Percentiles rank a stretch among this genome's conserved stretches.
These are phyloP conservation scores for Zosterops borbonicus DNA, from an alignment of 2,113 vertebrate genomes.

Conservation along the genomic window DNA sequence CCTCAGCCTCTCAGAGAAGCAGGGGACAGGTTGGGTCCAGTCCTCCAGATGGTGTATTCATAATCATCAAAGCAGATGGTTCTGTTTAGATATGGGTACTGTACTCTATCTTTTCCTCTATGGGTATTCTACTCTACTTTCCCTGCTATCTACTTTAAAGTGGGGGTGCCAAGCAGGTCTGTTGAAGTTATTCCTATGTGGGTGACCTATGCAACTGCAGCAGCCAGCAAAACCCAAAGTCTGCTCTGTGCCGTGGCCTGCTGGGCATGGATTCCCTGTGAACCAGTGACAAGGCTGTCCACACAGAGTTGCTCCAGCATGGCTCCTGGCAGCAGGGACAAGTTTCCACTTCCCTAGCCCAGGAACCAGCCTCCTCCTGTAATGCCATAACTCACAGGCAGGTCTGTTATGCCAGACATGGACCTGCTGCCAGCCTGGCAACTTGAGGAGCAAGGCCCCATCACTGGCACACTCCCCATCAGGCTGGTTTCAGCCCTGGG, in stretches of 20 bases:
- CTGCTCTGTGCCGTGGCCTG: neutral
- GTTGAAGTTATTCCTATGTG: neutral
- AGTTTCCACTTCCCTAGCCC: neutral
- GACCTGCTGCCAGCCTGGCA: neutral
- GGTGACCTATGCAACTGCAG: neutral
- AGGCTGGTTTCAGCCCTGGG: neutral
- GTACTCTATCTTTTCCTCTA: neutral
- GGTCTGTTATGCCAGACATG: neutral
- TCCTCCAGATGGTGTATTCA: neutral
- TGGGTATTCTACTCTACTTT: neutral
- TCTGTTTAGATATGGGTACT: slow-evolving; percentile 8
- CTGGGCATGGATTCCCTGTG: neutral
- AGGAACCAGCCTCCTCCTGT: neutral
- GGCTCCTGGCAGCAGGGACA: neutral
- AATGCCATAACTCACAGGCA: neutral
- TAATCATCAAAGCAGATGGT: slow-evolving; percentile 38
- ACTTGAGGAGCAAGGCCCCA: neutral
- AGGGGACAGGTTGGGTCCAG: neutral
- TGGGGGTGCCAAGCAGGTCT: neutral
- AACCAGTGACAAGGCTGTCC: neutral
- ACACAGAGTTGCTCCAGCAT: accelerated
- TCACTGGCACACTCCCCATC: accelerated
- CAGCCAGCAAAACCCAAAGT: neutral
- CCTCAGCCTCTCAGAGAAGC: neutral
- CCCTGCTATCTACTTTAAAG: neutral